Evolutionary conservation across 2,888 invertebrate genomes (phyloP).

Genomic region (Allacma fusca): DNA sequence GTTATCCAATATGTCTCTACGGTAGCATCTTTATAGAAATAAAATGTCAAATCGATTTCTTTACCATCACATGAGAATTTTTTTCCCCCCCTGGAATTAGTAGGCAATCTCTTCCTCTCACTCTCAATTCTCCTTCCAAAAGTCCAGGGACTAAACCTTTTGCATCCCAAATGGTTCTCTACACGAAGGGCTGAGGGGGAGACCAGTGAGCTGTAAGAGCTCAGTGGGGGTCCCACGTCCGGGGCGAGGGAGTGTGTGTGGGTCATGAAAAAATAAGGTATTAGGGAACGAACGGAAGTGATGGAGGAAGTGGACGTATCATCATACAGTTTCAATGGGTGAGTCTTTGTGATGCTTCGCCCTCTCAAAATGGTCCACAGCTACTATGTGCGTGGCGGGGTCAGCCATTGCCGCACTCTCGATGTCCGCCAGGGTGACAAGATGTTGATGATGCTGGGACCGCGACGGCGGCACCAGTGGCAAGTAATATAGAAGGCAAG

Average conservation of each 20-base stretch:
- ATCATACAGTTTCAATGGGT: conserved; percentile 60
- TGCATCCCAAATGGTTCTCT: neutral
- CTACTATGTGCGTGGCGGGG: conserved; percentile 60
- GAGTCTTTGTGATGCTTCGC: conserved; percentile 49
- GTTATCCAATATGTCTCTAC: no score
- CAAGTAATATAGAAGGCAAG: conserved; percentile 82
- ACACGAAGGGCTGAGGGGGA: no score
- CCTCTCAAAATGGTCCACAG: conserved; percentile 54
- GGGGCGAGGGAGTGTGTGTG: conserved; percentile 9
- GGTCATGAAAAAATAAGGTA: conserved; percentile 14
- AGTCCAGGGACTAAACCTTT: neutral
- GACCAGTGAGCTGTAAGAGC: conserved; percentile 1
- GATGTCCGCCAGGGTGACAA: conserved; percentile 57
- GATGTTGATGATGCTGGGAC: conserved; percentile 55
- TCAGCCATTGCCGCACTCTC: conserved; percentile 53
- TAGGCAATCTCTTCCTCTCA: neutral
- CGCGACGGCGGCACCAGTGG: conserved; percentile 65
- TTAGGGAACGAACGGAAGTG: conserved; percentile 18
- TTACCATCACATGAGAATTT: conserved; percentile 27
- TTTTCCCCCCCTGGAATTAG: conserved; percentile 2
- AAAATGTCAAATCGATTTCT: conserved; percentile 5
- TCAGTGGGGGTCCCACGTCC: neutral
- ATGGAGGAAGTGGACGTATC: conserved; percentile 39
- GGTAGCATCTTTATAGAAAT: conserved; percentile 12
- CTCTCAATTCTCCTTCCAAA: neutral